Base-by-base conservation (phyloP, 1,140 invertebrate species). In the silkworm (Bombyx mori) region DNA sequence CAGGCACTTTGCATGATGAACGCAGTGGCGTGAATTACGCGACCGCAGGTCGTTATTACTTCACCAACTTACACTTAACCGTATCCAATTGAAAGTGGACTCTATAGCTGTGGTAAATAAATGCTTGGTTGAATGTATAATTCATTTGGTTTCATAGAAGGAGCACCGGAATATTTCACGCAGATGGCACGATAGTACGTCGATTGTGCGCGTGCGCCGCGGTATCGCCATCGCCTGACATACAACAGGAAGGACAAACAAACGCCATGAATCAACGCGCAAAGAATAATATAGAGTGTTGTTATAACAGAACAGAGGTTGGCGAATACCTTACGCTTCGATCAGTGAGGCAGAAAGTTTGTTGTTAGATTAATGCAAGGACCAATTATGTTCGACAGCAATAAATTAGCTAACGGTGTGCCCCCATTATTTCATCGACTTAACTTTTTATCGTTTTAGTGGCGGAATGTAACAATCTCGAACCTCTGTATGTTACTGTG, bases 21-120 rank as follows among this genome's bases (percentile, higher is more conserved):
- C 76, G 73, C 70, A 62, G 67, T 75, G 79, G 81, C 79, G 82
- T 81, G 82, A 86, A 86, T 86, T 86, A 86, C 80, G 80, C 79
- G 79, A 63, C 61, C 76, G 69, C 77, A 76, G 80, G 75, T 79
- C 82, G 77, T 77, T 82, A 82, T 76, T 77, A 78, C 65, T 53
- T 50, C 42, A n/a, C 63, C 60, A 42, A 42, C n/a, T 43, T 56
- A 43, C 42, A 22, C 12, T 42, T 56, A 8, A 6, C n/a, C 22
- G 6, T 26, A 43, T 42, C n/a, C 44, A 50, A 7, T 5, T 42
- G 4, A 57, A 35, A 63, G 5, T 58, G 8, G 52, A 52, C 58
- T 47, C 47, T 65, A 52, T 47, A 1, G 8, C 42, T 10, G 6
- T 54, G 7, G 26, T 9, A 26, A 22, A 8, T 7, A 35, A 35